phyloP scores from a whole-genome alignment of 2,888 invertebrate genomes.

The Ryuthela nishihirai region DNA sequence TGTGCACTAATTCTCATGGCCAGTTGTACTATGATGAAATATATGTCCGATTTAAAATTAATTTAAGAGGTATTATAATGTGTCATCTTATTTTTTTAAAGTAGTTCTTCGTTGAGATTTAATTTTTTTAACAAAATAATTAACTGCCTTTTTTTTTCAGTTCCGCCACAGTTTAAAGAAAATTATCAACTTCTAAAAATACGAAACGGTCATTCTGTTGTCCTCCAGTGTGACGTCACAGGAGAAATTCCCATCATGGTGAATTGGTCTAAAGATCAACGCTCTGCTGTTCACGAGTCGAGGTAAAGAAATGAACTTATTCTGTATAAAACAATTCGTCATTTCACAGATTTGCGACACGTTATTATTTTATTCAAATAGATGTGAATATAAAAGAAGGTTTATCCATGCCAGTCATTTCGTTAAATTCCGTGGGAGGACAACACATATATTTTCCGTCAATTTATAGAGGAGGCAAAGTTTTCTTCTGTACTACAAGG shows the following conservation, averaged over 20 bases:
- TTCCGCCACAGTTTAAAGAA: constrained; percentile 26
- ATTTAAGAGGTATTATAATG: too few relatives aligned
- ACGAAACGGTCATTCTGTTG: constrained; percentile 19
- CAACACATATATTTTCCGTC: too few relatives aligned
- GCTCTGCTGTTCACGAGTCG: neutral
- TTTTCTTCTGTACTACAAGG: too few relatives aligned
- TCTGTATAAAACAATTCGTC: neutral
- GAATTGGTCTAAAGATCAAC: constrained; percentile 26
- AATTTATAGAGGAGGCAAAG: neutral
- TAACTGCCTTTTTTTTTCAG: constrained; percentile 1
- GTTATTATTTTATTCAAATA: neutral
- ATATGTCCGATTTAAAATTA: too few relatives aligned
- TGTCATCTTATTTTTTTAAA: too few relatives aligned
- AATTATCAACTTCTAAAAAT: constrained; percentile 4
- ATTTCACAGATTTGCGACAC: neutral
- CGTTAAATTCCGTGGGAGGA: too few relatives aligned
- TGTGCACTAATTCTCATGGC: too few relatives aligned
- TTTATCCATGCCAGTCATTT: neutral
- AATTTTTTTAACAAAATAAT: too few relatives aligned
- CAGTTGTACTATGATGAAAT: too few relatives aligned
- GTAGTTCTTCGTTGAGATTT: too few relatives aligned
- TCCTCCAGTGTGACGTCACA: constrained; percentile 22
- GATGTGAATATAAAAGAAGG: neutral
- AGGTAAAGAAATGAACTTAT: neutral
- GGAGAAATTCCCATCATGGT: constrained; percentile 18